Conservation (phyloP, 1,140 invertebrate genomes). For the Micrasema minimum region DNA sequence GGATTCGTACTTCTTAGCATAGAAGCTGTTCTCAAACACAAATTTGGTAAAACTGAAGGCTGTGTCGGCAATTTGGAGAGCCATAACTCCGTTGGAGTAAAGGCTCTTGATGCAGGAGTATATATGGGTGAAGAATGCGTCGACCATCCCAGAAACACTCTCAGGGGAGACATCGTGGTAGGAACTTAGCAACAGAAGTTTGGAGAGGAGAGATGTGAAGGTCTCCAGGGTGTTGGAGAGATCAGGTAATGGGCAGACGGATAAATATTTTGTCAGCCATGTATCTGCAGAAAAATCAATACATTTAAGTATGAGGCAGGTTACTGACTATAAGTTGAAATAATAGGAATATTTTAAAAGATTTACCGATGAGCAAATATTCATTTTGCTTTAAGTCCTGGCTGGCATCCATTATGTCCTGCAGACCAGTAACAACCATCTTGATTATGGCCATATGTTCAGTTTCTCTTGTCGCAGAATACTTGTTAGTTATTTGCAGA, state of each 20-base stretch:
- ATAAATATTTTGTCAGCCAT: conserved; percentile 50
- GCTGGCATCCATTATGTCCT: conserved; percentile 44
- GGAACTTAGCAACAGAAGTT: conserved; percentile 43
- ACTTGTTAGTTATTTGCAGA: conserved; percentile 37
- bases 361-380: conserved; percentile 48
- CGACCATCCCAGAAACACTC: conserved; percentile 32
- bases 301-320: no score
- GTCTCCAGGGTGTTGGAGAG: conserved; percentile 37
- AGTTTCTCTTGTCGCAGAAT: conserved; percentile 38
- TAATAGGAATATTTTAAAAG: no score
- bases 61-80: conserved; percentile 45
- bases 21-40: conserved; percentile 43
- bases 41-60: conserved; percentile 46
- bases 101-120: conserved; percentile 41
- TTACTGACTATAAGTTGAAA: no score
- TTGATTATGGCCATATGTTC: conserved; percentile 46
- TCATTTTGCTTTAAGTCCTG: conserved; percentile 46
- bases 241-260: conserved; percentile 44
- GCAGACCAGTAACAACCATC: conserved; percentile 36
- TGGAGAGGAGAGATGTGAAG: conserved; percentile 41
- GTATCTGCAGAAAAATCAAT: conserved; percentile 46
- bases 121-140: conserved; percentile 45
- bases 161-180: conserved; percentile 41
- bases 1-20: conserved; percentile 38
- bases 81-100: conserved; percentile 42